Conservation (phyloP, 92 coral and sea anemone species). For the Metridium senile region DNA sequence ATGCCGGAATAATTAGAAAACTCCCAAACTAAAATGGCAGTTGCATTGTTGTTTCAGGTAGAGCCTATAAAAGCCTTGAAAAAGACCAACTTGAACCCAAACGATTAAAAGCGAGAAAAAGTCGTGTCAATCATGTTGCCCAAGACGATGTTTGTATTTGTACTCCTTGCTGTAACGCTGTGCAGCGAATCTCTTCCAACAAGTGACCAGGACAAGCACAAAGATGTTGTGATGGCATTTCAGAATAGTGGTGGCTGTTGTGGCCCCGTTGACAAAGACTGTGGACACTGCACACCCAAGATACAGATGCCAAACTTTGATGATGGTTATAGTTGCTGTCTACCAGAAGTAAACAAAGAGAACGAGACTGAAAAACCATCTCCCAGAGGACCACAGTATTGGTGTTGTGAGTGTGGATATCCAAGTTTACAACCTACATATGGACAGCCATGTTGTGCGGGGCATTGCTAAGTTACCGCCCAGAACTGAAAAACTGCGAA, state of each 20-base stretch:
- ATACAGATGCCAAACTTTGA: constrained; percentile 27
- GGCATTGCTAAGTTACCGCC: constrained; percentile 5
- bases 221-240: background rate
- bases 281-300: constrained; percentile 23
- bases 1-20: too few species aligned
- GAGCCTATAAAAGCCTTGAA: too few species aligned
- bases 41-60: too few species aligned
- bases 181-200: too few species aligned
- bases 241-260: constrained; percentile 32
- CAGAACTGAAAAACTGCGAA: background rate
- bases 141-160: too few species aligned
- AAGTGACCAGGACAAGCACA: too few species aligned
- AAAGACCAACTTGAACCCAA: too few species aligned
- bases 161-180: too few species aligned
- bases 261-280: constrained; percentile 25
- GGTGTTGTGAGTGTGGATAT: constrained; percentile 39
- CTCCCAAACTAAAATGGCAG: too few species aligned
- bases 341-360: constrained; percentile 9
- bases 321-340: constrained; percentile 36
- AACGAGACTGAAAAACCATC: constrained; percentile 3
- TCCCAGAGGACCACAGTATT: constrained; percentile 26
- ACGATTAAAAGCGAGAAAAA: too few species aligned
- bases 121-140: too few species aligned
- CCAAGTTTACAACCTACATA: constrained; percentile 16
- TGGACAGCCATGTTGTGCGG: constrained; percentile 41